Percentiles rank a stretch among this genome's conserved stretches.
phyloP scores from a whole-genome alignment of 2,797 vertebrate species.

The Dallia pectoralis region DNA sequence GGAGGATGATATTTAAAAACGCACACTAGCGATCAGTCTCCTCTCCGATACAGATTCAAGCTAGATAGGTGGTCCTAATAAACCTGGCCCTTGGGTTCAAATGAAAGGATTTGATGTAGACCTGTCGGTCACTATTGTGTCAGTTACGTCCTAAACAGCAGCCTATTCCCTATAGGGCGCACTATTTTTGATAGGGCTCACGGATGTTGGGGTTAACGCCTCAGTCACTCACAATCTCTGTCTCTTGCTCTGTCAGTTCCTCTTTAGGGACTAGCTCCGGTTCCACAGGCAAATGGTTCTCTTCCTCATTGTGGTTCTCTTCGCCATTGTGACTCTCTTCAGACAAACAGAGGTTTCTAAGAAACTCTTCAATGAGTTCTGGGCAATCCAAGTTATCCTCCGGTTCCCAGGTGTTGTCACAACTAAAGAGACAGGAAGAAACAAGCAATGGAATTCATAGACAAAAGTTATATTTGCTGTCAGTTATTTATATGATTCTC shows the following conservation, averaged over 20 bases:
- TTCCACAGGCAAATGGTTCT: slow-evolving; percentile 22
- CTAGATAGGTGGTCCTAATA: background rate
- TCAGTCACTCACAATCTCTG: slow-evolving; percentile 68
- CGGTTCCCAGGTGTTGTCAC: slow-evolving; percentile 98
- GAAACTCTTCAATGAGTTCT: slow-evolving; percentile 93
- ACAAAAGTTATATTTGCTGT: background rate
- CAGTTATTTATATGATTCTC: no score
- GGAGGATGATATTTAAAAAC: no score
- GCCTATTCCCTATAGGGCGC: no score
- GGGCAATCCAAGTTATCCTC: slow-evolving; percentile 98
- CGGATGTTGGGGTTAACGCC: no score
- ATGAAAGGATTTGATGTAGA: background rate
- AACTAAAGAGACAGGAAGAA: slow-evolving; percentile 68
- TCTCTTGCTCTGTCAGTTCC: slow-evolving; percentile 71
- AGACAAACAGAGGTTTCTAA: slow-evolving; percentile 82
- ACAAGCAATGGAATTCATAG: background rate
- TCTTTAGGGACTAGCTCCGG: slow-evolving; percentile 64
- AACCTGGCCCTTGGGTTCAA: no score
- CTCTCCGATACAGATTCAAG: no score
- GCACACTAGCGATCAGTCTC: no score
- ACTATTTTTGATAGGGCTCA: no score
- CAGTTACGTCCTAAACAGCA: background rate
- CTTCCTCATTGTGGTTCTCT: slow-evolving; percentile 63
- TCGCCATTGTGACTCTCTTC: slow-evolving; percentile 71
- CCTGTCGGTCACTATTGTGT: background rate